Base-by-base conservation (phyloP, 2,797 vertebrate species). In the Myotis myotis region DNA sequence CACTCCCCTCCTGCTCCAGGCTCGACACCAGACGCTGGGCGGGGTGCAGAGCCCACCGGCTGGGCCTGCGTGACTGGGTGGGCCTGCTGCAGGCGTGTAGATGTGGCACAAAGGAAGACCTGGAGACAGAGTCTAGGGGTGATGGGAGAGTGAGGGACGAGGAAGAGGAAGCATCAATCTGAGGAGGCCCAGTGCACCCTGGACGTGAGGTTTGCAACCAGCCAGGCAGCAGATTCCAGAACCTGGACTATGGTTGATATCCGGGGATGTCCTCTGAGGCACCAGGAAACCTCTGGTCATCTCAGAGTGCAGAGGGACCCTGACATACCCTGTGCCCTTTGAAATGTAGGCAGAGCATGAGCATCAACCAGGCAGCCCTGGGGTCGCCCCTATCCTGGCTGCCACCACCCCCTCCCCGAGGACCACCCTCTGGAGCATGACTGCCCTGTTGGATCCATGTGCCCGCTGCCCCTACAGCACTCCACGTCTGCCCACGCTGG, bases 361-460 rank as follows among this genome's bases (percentile, higher is more conserved):
- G 6, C 68, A 68, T 36, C 28, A 60, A 2, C 2, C 15, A 70
- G 55, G 30, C 19, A 70, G 38, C 33, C 4, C 4, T 3, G 0
- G 3, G 20, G 13, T 9, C 5, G 28, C 33, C 47, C 22, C 25
- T 1, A 2, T 12, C 25, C n/a, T 78, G 72, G 44, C 16, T 2
- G 0, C 47, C 47, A 12, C 7, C 23, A 38, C 36, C 20, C 0
- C 28, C 5, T 19, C 19, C 0, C 0, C 5, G 51, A 1, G 1
- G 16, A 62, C 4, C 62, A 6, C 19, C 3, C 5, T 66, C 16
- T 51, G 0, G 1, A 20, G 28, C 38, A 6, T 22, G 8, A 8
- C 11, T 1, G 19, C 49, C n/a, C 66, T 33, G 25, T 44, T 5
- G n/a, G 12, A 64, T 17, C 57, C 23, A 10, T 0, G 9, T 33